Evolutionary conservation across 2,797 vertebrate species (phyloP), one percentile per base, ranked within the genome.

Genomic region (Pyrocephalus nanus): DNA sequence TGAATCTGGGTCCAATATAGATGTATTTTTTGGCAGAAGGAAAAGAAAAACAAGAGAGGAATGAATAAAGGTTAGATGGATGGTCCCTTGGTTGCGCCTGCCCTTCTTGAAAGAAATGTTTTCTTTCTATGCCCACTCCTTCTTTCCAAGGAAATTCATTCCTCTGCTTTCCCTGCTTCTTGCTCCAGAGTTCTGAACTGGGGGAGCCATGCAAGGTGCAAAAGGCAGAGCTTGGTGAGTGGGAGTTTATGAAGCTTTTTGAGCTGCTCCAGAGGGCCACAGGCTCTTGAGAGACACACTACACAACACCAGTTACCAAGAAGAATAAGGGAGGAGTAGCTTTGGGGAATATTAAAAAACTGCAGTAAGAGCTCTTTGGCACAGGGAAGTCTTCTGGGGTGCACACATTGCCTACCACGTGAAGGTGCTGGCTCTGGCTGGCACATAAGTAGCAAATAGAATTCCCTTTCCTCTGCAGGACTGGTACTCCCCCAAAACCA

Each of bases 11-110:
- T 50, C 55, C 53, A 83, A 60, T 65, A 82, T 4, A 74, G 89
- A 86, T 64, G 34, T 70, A 12, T n/a, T 64, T 89, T 87, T 92
- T 85, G 86, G 64, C 80, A 76, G 69, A 47, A 85, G 60, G 32
- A 85, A 42, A 48, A 85, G 75, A 74, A 34, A 26, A 30, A 20
- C 12, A 12, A 48, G 36, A 66, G 5, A 70, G 45, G 20, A 70
- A 42, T 17, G 23, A 86, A 70, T 73, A 65, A 65, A 87, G 64
- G 26, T 38, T 64, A 76, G 67, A 70, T 50, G 50, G 50, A 92
- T 73, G 47, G 48, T 43, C 50, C 34, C 54, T 36, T 23, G 38
- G 53, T 42, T 89, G 15, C 64, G 34, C 48, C 27, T 82, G 53
- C 19, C 60, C 67, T 73, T 84, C 91, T 45, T 53, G 34, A 84